Evolutionary conservation across 2,888 invertebrate genomes (phyloP), one percentile per base, ranked within the genome.

Genomic region (Nemotelus nigrinus): DNA sequence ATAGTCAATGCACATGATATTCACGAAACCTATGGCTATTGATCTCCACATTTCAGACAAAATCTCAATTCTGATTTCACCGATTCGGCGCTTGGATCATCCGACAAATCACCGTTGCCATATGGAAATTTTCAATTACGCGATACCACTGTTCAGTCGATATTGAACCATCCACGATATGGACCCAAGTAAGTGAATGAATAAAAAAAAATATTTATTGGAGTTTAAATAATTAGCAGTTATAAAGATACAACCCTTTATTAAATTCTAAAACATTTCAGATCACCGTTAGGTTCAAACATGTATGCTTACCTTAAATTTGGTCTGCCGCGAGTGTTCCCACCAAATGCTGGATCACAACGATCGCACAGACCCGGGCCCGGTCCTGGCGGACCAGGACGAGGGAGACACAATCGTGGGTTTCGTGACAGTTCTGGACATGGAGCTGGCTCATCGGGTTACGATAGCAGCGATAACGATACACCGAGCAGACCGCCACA

Each of bases 241-340:
- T 25, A 25, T 1, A 25, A 25, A 25, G 25, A 25, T 25, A 25
- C 25, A 25, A 25, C 25, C 67, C 4, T 41, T 63, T 63, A 8
- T 63, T 48, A 5, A 65, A 53, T 64, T 48, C 44, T 44, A 41
- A 25, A 25, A 25, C 25, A 39, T 63, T 63, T n/a, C 85, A 94
- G 93, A 87, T 93, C 94, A 78, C 95, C 96, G 0, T 89, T 96
- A 79, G 96, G 96, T 63, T 93, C 94, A 63, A 96, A 96, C 85
- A 96, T 96, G 91, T 96, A 96, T 87, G 96, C 97, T 43, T 97
- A 97, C 87, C 89, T 97, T 80, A 96, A 97, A 87, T 97, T 97
- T 84, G 97, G 97, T 0, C 89, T 97, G 77, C 97, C 97, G 1
- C 90, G 97, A 76, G 97, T 97, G 2, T 93, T 96, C 84, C 96